Base-by-base conservation (phyloP, 2,888 invertebrate species). In the Stegophylla sp. region DNA sequence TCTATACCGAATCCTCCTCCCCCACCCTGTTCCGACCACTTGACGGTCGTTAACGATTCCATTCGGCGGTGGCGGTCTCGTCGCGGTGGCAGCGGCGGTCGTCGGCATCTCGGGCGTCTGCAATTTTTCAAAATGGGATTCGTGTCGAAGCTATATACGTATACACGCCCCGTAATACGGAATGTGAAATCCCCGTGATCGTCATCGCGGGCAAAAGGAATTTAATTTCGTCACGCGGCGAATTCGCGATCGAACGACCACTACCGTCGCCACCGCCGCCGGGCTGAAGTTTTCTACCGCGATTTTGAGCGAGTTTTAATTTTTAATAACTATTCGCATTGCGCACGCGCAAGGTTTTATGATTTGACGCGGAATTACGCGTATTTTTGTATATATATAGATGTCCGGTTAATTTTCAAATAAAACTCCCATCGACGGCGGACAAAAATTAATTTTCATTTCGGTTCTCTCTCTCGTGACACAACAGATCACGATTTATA, bases 161-260 rank as follows among this genome's bases (percentile, higher is more conserved):
- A n/a, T n/a, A n/a, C n/a, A n/a, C n/a, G n/a, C n/a, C n/a, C n/a
- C n/a, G n/a, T n/a, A n/a, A n/a, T n/a, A 26, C 41, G 56, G 56
- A 72, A 72, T 72, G 72, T 23, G 72, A 23, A 56, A 72, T 41
- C n/a, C n/a, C n/a, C 41, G 41, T n/a, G n/a, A n/a, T 34, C 34
- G 7, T 34, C 34, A 7, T 56, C 41, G 17, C 17, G 17, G 17
- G 41, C 56, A 41, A 41, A n/a, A 0, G 72, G 72, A 72, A 72
- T 72, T 72, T 72, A 56, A 72, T 72, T 72, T 72, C 10, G 17
- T 41, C 20, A n/a, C n/a, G 20, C 15, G 28, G 41, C 17, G 41
- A 56, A 41, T 34, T 51, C 34, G 13, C 28, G 20, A 26, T 20
- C 28, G 20, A 20, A 20, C 56, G 20, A 56, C 20, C 20, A 7